Conservation (phyloP, 2,113 vertebrate genomes). For the Chinchilla lanigera region DNA sequence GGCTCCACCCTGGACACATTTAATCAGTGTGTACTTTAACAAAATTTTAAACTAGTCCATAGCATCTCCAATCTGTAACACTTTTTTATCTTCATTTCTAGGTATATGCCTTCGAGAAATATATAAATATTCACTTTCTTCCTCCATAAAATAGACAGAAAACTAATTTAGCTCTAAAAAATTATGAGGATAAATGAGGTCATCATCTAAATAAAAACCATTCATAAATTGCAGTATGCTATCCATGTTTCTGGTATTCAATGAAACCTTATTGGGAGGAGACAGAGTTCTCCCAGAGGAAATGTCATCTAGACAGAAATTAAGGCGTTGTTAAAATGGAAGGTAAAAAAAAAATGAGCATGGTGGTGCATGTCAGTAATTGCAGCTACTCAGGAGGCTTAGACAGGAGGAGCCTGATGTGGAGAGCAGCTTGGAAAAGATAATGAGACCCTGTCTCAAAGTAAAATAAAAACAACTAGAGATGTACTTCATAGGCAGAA, state of each 20-base stretch:
- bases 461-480: background rate
- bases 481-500: background rate
- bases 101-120: background rate
- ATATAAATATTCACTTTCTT: background rate
- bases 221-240: background rate
- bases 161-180: background rate
- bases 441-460: background rate
- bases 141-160: conserved; percentile 9
- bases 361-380: background rate
- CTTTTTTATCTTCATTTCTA: background rate
- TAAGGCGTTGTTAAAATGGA: background rate
- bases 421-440: background rate
- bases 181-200: conserved; percentile 24
- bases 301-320: background rate
- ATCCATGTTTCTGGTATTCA: background rate
- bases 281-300: background rate
- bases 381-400: background rate
- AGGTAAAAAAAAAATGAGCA: background rate
- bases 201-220: conserved; percentile 27
- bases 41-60: background rate
- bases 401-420: background rate
- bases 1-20: background rate
- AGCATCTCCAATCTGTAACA: background rate
- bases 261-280: background rate
- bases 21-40: conserved; percentile 27